Evolutionary conservation across 2,888 invertebrate species (phyloP).

Genomic region (Diplazon laetatorius): DNA sequence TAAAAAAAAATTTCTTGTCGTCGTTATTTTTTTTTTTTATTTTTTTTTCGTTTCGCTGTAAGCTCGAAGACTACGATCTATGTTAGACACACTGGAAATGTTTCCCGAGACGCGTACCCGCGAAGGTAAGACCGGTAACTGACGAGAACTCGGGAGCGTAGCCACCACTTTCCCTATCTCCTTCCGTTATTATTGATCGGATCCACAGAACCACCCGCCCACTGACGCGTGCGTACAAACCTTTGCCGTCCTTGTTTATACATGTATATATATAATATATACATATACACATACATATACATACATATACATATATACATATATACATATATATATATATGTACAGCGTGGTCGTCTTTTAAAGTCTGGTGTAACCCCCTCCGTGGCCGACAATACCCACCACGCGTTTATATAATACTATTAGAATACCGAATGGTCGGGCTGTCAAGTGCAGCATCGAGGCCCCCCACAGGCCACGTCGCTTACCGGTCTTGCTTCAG

Average conservation of each 20-base stretch:
- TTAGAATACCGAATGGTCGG: conserved; percentile 11
- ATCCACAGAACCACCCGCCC: conserved; percentile 28
- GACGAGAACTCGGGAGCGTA: conserved; percentile 9
- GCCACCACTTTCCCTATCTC: conserved; percentile 27
- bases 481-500: not conserved
- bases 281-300: too few relatives aligned
- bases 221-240: conserved; percentile 52
- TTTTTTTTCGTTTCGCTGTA: too few relatives aligned
- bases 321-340: too few relatives aligned
- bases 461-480: conserved; percentile 6
- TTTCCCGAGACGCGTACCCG: conserved; percentile 19
- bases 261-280: not conserved
- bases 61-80: too few relatives aligned
- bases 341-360: not conserved
- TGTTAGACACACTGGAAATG: not conserved
- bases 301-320: too few relatives aligned
- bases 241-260: not conserved
- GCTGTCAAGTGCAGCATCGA: not conserved
- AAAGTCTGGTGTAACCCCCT: conserved; percentile 10
- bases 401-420: not conserved
- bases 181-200: conserved; percentile 54
- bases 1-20: too few relatives aligned
- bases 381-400: not conserved
- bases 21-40: too few relatives aligned
- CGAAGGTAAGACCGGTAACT: conserved; percentile 49